Percentiles rank a stretch among this genome's conserved stretches.
Conservation (phyloP, 2,888 invertebrate genomes). For the Brachypterus glaber region DNA sequence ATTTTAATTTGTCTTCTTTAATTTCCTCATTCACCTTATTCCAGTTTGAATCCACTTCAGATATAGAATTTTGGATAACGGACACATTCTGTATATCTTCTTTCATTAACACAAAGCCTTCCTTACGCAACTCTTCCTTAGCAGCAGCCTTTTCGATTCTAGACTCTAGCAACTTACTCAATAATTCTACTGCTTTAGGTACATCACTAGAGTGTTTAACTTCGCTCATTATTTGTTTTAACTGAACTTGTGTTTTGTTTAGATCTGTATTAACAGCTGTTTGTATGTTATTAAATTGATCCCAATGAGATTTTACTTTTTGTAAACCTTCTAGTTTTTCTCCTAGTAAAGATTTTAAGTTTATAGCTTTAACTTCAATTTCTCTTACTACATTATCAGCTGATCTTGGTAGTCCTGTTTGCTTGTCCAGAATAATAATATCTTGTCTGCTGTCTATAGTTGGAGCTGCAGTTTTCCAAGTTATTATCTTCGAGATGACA, state of each 20-base stretch:
- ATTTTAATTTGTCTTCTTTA: constrained; percentile 63
- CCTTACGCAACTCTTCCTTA: constrained; percentile 65
- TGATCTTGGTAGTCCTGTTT: constrained; percentile 60
- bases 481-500: constrained; percentile 55
- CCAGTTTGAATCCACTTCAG: constrained; percentile 71
- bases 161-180: constrained; percentile 43
- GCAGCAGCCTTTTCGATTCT: constrained; percentile 52
- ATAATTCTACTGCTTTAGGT: constrained; percentile 43
- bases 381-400: constrained; percentile 63
- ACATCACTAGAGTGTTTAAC: constrained; percentile 43
- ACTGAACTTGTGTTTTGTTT: constrained; percentile 47
- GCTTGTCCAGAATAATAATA: constrained; percentile 60
- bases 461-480: constrained; percentile 62
- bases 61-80: constrained; percentile 67
- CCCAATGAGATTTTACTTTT: constrained; percentile 65
- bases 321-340: constrained; percentile 58
- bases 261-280: constrained; percentile 58
- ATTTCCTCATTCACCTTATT: constrained; percentile 68
- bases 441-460: constrained; percentile 58
- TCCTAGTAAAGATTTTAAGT: constrained; percentile 56
- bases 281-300: constrained; percentile 63
- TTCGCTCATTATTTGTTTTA: constrained; percentile 48
- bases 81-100: constrained; percentile 74
- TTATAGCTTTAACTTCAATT: constrained; percentile 60
- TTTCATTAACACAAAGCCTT: constrained; percentile 70